Evolutionary conservation across 1,140 invertebrate genomes (phyloP).

Genomic region (Ceratina japonica): DNA sequence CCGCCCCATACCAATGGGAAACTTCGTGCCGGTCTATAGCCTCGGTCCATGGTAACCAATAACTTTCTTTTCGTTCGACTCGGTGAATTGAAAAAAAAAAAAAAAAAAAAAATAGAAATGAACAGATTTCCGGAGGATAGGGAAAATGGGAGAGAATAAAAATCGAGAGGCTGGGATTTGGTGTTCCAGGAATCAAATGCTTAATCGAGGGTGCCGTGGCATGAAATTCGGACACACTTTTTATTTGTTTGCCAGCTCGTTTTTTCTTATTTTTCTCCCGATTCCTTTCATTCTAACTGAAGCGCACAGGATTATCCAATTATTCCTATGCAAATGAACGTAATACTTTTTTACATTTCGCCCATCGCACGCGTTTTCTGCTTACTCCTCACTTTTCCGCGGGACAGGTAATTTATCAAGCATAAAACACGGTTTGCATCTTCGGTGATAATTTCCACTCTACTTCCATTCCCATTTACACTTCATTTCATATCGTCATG

Average conservation of each 20-base stretch:
- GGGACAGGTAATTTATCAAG: too few relatives aligned
- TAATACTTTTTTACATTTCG: too few relatives aligned
- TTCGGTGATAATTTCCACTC: too few relatives aligned
- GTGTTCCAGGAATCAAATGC: slow-evolving; percentile 32
- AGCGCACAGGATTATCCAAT: too few relatives aligned
- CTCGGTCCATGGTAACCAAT: slow-evolving; percentile 35
- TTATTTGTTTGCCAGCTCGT: slow-evolving; percentile 7
- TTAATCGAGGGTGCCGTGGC: slow-evolving; percentile 50
- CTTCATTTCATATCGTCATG: neutral
- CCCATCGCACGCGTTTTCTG: too few relatives aligned
- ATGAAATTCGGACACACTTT: slow-evolving; percentile 22
- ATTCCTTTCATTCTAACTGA: too few relatives aligned
- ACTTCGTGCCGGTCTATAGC: slow-evolving; percentile 57
- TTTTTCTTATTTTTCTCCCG: too few relatives aligned
- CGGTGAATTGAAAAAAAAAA: slow-evolving; percentile 43
- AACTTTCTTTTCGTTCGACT: slow-evolving; percentile 49
- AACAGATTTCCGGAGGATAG: neutral
- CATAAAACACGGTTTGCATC: too few relatives aligned
- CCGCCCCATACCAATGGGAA: slow-evolving; percentile 31
- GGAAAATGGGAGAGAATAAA: neutral
- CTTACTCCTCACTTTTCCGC: too few relatives aligned
- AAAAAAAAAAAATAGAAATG: neutral
- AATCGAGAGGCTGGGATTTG: neutral
- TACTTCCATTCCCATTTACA: too few relatives aligned
- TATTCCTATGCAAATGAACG: too few relatives aligned